A percentile compares a stretch with the other conserved stretches of the same genome.
These are phyloP conservation scores for Xanthorhoe designata DNA, from an alignment of 2,888 invertebrate species.

Conservation along the genomic window DNA sequence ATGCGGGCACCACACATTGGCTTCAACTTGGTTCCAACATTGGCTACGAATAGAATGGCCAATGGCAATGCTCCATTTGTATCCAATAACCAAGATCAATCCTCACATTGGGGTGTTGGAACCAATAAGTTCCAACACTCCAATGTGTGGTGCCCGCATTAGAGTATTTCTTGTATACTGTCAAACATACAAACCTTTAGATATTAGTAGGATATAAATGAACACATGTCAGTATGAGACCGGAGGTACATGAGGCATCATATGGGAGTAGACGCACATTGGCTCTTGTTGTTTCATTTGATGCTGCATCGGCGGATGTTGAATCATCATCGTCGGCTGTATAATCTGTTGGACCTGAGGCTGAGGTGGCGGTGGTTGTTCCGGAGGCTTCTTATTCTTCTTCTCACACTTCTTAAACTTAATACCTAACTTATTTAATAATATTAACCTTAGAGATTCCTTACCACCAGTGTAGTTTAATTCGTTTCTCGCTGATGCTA, in stretches of 20 bases:
- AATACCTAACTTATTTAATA: conserved; percentile 77
- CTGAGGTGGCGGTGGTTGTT: conserved; percentile 52
- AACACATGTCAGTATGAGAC: conserved; percentile 64
- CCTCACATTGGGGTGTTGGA: no score
- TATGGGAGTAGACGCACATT: conserved; percentile 74
- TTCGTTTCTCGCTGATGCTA: conserved; percentile 74
- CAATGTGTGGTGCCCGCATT: no score
- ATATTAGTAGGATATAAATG: background rate
- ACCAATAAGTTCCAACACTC: no score
- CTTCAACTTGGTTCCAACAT: no score
- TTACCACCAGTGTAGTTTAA: conserved; percentile 76
- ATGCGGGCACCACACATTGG: no score
- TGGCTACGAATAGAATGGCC: no score
- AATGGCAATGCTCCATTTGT: no score
- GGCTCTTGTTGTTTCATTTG: conserved; percentile 68
- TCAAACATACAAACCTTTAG: no score
- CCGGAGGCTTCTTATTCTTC: conserved; percentile 75
- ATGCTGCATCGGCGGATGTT: conserved; percentile 57
- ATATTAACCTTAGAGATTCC: conserved; percentile 75
- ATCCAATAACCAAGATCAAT: no score
- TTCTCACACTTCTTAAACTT: conserved; percentile 82
- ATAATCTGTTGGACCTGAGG: conserved; percentile 53
- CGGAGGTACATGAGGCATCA: conserved; percentile 77
- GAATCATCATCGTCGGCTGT: conserved; percentile 43
- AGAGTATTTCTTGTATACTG: no score